A percentile compares a stretch with the other conserved stretches of the same genome.
These are phyloP conservation scores for Lochmaea crataegi DNA, from an alignment of 2,888 invertebrate species.

Conservation along the genomic window DNA sequence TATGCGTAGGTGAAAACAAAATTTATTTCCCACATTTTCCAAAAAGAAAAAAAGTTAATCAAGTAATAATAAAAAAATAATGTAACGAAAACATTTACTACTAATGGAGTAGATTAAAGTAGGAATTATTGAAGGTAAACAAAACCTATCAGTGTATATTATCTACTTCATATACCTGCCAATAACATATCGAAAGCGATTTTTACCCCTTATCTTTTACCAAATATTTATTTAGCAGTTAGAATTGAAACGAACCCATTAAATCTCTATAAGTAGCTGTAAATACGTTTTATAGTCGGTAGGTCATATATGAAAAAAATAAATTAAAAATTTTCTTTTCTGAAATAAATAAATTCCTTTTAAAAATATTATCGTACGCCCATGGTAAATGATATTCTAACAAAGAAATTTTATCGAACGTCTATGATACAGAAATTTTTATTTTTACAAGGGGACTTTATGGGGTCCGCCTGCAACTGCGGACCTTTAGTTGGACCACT, in stretches of 20 bases:
- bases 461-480: too few species aligned
- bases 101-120: constrained; percentile 8
- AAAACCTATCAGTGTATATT: background rate
- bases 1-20: background rate
- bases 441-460: too few species aligned
- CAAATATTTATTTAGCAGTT: constrained; percentile 24
- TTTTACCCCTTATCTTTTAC: constrained; percentile 20
- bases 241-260: background rate
- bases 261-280: background rate
- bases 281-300: background rate
- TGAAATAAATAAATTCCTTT: too few species aligned
- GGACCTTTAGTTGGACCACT: background rate
- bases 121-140: background rate
- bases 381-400: too few species aligned
- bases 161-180: constrained; percentile 34
- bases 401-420: too few species aligned
- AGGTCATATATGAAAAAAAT: background rate
- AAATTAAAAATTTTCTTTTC: too few species aligned
- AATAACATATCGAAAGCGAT: background rate
- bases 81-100: constrained; percentile 4
- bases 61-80: constrained; percentile 12
- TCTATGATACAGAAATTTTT: too few species aligned
- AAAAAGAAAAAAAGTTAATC: background rate
- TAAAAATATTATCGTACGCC: too few species aligned
- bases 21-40: background rate